Evolutionary conservation across 23 tunicate genomes (phyloP).

Genomic region (Ciona savignyi): DNA sequence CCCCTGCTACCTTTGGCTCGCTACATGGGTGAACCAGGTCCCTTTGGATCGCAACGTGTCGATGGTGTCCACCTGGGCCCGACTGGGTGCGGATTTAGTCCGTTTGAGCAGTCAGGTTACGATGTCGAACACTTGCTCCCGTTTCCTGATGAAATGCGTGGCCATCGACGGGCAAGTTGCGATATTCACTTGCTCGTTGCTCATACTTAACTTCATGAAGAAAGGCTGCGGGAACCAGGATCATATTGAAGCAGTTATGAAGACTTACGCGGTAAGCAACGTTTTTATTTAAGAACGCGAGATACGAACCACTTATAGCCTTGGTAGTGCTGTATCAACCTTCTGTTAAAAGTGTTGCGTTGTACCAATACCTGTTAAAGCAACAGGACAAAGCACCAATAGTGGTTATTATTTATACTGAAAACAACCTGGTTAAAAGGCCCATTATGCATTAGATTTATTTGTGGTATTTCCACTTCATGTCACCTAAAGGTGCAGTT

Average conservation of each 20-base stretch:
- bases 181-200: slow-evolving; percentile 43
- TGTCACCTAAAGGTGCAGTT: too few species aligned
- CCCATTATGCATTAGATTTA: too few species aligned
- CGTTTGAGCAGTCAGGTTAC: slow-evolving; percentile 12
- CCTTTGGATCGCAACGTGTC: slow-evolving; percentile 2
- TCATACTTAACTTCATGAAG: slow-evolving; percentile 20
- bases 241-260: slow-evolving; percentile 17
- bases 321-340: too few species aligned
- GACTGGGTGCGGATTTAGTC: slow-evolving; percentile 10
- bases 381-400: too few species aligned
- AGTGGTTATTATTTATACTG: too few species aligned
- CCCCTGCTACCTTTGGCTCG: slow-evolving; percentile 52
- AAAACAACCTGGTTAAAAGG: too few species aligned
- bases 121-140: not conserved
- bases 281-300: too few species aligned
- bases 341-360: too few species aligned
- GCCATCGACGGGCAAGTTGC: slow-evolving; percentile 42
- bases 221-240: not conserved
- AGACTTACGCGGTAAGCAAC: slow-evolving; percentile 46
- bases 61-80: slow-evolving; percentile 3
- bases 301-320: too few species aligned
- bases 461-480: too few species aligned
- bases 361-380: too few species aligned
- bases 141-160: slow-evolving; percentile 21
- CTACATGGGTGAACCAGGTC: slow-evolving; percentile 61